Base-by-base conservation (phyloP, 37 sponge, comb jelly and placozoan species). In the Beroe forskalii region DNA sequence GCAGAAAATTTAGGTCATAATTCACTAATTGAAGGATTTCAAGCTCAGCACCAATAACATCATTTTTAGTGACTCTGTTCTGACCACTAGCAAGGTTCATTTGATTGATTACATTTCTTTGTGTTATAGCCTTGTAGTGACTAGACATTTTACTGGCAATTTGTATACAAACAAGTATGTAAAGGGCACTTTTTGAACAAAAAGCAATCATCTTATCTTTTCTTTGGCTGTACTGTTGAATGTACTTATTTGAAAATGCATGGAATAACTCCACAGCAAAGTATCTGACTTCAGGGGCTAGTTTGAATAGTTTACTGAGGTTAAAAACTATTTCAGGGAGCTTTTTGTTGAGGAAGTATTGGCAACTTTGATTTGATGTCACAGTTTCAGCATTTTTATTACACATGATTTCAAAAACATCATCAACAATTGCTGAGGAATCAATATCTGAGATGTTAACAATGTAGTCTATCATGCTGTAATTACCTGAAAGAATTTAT, bases 91-190 rank as follows among this genome's bases (percentile, higher is more conserved):
- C 32, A 2, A 32, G 35, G 17, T 69, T 32, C 72, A 69, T 32
- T 1, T 69, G 72, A 27, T 80, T 80, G 1, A 80, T 80, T n/a
- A 80, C 30, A 25, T 37, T 9, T 1, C 86, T 32, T 43, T 80
- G 86, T 14, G 86, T 19, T 14, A 80, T 80, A 38, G 86, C 86
- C 48, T 44, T 41, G 55, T 80, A 80, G 27, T 80, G 86, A 80
- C 86, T 80, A n/a, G 86, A 80, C 86, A 80, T 80, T 80, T 80
- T 80, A 30, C 86, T 80, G 27, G 86, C 37, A 20, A 80, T 80
- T 37, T 80, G 86, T 1, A 80, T 22, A 43, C 55, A 44, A 23
- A 80, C 86, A 38, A 80, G 40, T 4, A 80, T 43, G 30, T 80
- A 80, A 43, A 80, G 86, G 23, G 86, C 17, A 38, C 86, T 80